phyloP scores from a whole-genome alignment of 2,888 invertebrate genomes.

The Epirrhoe tristata region DNA sequence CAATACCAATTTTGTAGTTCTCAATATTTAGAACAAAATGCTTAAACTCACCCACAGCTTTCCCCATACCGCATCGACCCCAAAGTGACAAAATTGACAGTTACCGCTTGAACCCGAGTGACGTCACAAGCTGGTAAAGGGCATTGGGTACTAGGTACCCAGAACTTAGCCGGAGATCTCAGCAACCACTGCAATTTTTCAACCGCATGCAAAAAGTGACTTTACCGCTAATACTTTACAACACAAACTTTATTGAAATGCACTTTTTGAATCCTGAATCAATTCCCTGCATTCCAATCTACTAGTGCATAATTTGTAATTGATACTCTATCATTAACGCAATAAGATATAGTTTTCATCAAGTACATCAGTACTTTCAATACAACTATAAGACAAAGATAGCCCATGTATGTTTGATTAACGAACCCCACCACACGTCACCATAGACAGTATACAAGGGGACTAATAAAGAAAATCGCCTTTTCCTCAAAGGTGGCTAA shows the following conservation, averaged over 20 bases:
- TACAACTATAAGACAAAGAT: conserved; percentile 32
- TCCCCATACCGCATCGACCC: background rate
- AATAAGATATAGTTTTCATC: conserved; percentile 1
- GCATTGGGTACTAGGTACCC: conserved; percentile 66
- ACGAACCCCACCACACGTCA: conserved; percentile 21
- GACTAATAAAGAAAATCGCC: conserved; percentile 23
- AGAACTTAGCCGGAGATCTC: conserved; percentile 52
- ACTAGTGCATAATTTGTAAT: background rate
- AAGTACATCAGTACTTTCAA: too few relatives aligned
- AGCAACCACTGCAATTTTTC: conserved; percentile 35
- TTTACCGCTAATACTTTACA: background rate
- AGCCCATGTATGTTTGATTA: conserved; percentile 20
- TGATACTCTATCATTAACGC: background rate
- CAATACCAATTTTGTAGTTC: too few relatives aligned
- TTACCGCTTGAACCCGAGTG: conserved; percentile 53
- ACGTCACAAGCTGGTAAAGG: conserved; percentile 76
- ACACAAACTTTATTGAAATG: background rate
- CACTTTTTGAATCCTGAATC: conserved; percentile 6
- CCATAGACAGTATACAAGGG: conserved; percentile 23
- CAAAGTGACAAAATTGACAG: conserved; percentile 19
- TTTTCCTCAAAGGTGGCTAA: conserved; percentile 25
- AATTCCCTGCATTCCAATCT: background rate
- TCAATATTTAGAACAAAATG: too few relatives aligned
- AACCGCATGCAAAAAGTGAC: conserved; percentile 27
- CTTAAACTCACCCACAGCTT: background rate